Evolutionary conservation across 35 echinoderm and acorn worm genomes (phyloP), one percentile per base, ranked within the genome.

Genomic region (Lytechinus variegatus): DNA sequence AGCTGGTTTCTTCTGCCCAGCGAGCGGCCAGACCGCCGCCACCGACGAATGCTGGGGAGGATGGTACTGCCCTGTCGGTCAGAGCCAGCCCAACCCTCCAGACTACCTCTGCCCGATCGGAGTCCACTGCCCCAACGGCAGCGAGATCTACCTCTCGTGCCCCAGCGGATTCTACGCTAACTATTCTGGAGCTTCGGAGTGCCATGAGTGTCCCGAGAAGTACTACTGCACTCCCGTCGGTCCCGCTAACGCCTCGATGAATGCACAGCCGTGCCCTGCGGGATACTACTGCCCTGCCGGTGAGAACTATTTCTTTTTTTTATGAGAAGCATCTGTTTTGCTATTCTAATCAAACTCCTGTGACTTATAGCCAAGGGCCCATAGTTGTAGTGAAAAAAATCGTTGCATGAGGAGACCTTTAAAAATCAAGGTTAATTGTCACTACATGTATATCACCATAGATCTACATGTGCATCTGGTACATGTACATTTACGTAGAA

Each of bases 81-180:
- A 96, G 71, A 96, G 94, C 54, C 94, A 96, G 24, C 98, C 98
- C 95, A 99, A 99, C 86, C 98, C 98, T 10, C 28, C 94, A 5
- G 90, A 95, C 44, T 99, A 98, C 87, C 54, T 95, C 19, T 99
- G 98, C 51, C 98, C 98, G 0, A 60, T 93, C 5, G 98, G 98
- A 27, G 96, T 99, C 24, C 96, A 98, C 53, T 99, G 98, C 33
- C 98, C 98, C 55, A 99, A 99, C 53, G 98, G 98, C 28, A 98
- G 97, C 54, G 98, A 95, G 27, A 98, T 96, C 60, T 99, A 99
- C 89, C 87, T 95, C 87, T 95, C 97, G 11, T 99, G 98, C 79
- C 94, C 96, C 10, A 91, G 96, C 27, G 98, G 98, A 24, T 87
- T 52, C 5, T 97, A 94, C 71, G 96, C 98, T 29, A 97, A 99